phyloP scores from a whole-genome alignment of 1,140 invertebrate species.

The Muscidifurax raptorellus region DNA sequence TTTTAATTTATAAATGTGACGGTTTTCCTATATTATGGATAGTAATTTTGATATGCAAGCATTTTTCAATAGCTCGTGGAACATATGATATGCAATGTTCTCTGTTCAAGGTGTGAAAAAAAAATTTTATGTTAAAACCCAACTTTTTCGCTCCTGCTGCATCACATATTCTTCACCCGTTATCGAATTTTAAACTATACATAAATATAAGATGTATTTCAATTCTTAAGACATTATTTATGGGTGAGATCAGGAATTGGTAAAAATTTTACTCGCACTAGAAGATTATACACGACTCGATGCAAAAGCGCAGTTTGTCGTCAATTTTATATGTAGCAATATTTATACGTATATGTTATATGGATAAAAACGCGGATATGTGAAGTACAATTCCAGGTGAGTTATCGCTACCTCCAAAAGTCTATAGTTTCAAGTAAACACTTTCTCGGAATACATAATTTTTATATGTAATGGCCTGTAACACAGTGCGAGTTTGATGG shows the following conservation, averaged over 20 bases:
- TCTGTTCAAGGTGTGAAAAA: neutral
- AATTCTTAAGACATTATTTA: constrained; percentile 25
- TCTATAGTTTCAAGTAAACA: neutral
- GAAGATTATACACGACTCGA: constrained; percentile 10
- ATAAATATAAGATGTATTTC: constrained; percentile 5
- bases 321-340: constrained; percentile 35
- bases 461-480: neutral
- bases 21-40: neutral
- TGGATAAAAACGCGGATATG: constrained; percentile 56
- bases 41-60: neutral
- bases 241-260: constrained; percentile 55
- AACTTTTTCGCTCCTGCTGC: neutral
- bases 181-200: neutral
- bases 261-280: constrained; percentile 58
- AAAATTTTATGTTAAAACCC: constrained; percentile 16
- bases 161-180: neutral
- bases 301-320: neutral
- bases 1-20: neutral
- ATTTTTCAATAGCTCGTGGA: neutral
- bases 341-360: constrained; percentile 50
- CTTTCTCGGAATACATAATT: constrained; percentile 12
- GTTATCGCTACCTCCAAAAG: constrained; percentile 2
- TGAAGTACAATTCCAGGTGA: constrained; percentile 37
- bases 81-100: constrained; percentile 1
- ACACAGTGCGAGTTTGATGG: neutral